Percentiles rank a stretch among this genome's conserved stretches.
Evolutionary conservation across 2,113 vertebrate species (phyloP).

Genomic region (Carettochelys insculpta): DNA sequence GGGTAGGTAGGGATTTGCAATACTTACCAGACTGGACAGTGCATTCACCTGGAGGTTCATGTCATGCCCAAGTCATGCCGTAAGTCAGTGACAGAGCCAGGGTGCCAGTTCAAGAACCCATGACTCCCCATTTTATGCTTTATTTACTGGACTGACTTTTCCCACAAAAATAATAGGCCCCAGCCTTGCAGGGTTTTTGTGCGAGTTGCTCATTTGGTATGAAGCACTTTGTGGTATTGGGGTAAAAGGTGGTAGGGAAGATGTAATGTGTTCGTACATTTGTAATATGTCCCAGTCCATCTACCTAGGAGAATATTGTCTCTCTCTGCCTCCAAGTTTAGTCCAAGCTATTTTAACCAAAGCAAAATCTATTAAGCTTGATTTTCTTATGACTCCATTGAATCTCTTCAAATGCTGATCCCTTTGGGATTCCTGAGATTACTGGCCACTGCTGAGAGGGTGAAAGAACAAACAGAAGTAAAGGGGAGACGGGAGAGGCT

Average conservation of each 20-base stretch:
- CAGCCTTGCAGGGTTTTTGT: not conserved
- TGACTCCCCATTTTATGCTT: not conserved
- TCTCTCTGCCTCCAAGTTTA: conserved; percentile 36
- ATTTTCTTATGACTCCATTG: conserved; percentile 51
- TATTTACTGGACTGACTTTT: not conserved
- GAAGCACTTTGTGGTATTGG: not conserved
- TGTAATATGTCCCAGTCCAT: conserved; percentile 27
- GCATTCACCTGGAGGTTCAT: not conserved
- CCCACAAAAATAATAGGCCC: not conserved
- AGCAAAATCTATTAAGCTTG: conserved; percentile 54
- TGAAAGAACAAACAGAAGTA: not conserved
- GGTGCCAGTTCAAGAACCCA: not conserved
- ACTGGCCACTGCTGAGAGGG: conserved; percentile 17
- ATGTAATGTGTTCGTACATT: not conserved
- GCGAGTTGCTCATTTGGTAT: not conserved
- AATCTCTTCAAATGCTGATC: conserved; percentile 61
- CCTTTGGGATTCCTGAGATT: conserved; percentile 33
- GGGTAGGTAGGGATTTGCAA: not conserved
- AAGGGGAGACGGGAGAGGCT: not conserved
- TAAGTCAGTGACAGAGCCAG: not conserved
- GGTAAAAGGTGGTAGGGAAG: not conserved
- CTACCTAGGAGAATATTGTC: conserved; percentile 41
- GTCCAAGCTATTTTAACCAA: conserved; percentile 54
- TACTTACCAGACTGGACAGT: not conserved
- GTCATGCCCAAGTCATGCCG: not conserved